A percentile compares a stretch with the other conserved stretches of the same genome.
Conservation (phyloP, 2,888 invertebrate genomes). For the Gymnocheta viridis region DNA sequence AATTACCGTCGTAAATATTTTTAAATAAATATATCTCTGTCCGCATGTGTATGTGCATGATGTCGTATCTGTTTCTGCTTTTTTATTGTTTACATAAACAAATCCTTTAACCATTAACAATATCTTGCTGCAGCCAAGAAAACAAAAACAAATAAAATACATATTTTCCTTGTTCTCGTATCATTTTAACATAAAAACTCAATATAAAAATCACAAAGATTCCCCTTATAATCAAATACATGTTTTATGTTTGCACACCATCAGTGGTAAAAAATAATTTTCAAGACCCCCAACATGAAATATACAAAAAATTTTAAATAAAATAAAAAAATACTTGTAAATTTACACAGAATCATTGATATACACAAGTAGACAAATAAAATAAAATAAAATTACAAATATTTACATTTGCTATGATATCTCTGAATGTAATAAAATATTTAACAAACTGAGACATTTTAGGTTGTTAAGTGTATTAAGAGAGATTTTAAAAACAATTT, state of each 20-base stretch:
- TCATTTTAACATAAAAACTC: background rate
- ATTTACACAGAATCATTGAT: background rate
- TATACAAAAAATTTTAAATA: background rate
- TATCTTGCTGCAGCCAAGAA: background rate
- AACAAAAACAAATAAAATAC: background rate
- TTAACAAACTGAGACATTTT: conserved; percentile 34
- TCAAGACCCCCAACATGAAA: too few species aligned
- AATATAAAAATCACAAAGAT: background rate
- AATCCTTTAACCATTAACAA: background rate
- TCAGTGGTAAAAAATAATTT: background rate
- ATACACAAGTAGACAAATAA: background rate
- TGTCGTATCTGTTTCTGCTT: background rate
- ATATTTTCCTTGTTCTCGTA: background rate
- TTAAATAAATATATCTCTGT: background rate
- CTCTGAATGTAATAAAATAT: conserved; percentile 1
- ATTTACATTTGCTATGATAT: background rate
- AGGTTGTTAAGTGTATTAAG: conserved; percentile 2
- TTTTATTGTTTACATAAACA: background rate
- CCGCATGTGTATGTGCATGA: background rate
- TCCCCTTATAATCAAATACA: background rate
- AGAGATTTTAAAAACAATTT: conserved; percentile 1
- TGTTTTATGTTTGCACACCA: background rate
- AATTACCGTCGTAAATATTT: too few species aligned
- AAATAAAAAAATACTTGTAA: background rate
- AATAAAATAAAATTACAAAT: conserved; percentile 1